These are phyloP conservation scores for Orchesellides sinensis DNA, from an alignment of 2,888 invertebrate species.

Conservation along the genomic window DNA sequence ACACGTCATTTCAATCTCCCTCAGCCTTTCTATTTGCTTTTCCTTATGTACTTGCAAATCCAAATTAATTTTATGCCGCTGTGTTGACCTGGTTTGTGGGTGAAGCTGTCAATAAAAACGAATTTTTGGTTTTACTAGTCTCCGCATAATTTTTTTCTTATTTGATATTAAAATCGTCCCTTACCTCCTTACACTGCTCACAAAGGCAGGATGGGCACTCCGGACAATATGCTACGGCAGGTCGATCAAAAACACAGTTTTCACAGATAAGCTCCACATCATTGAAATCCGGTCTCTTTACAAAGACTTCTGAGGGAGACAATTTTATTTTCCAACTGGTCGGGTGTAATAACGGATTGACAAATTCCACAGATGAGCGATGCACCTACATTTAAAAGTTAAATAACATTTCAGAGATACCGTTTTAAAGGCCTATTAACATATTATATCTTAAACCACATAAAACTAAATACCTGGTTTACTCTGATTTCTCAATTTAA, in stretches of 20 bases:
- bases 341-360: neutral
- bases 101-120: constrained; percentile 26
- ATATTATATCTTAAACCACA: neutral
- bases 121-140: no score
- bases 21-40: neutral
- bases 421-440: neutral
- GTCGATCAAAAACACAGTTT: constrained; percentile 21
- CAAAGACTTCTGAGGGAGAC: no score
- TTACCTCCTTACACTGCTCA: constrained; percentile 17
- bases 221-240: constrained; percentile 23
- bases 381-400: neutral
- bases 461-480: neutral
- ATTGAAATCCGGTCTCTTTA: neutral
- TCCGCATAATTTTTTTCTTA: no score
- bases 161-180: no score
- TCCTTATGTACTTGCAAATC: neutral
- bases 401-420: neutral
- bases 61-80: neutral
- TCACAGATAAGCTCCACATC: constrained; percentile 17
- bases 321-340: no score
- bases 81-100: constrained; percentile 19
- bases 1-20: neutral
- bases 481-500: constrained; percentile 1
- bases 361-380: neutral
- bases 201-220: constrained; percentile 32